Evolutionary conservation across 2,888 invertebrate genomes (phyloP), one percentile per base, ranked within the genome.

Genomic region (Perizoma affinitatum): DNA sequence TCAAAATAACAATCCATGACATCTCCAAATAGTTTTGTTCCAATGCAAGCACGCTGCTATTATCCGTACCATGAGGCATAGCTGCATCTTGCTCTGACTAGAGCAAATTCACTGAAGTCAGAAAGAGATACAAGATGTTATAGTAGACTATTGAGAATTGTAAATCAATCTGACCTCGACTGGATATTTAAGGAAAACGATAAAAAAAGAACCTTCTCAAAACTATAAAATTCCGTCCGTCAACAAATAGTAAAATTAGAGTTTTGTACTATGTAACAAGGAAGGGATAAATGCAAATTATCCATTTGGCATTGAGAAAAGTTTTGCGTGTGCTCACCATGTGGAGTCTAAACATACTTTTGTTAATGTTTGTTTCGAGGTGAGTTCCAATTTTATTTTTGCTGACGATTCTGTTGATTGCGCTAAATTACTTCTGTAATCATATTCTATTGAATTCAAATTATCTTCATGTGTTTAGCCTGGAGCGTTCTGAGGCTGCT

Each of bases 401-500:
- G 49, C 40, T 40, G 38, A 49, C 49, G 22, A 40, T 11, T 11
- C 35, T 35, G n/a, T 2, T 42, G 10, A 7, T 22, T 8, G 8
- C 9, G 10, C 38, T 40, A 10, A 10, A 10, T 40, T 7, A 4
- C 4, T 2, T 48, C 4, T n/a, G 0, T 46, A 33, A 33, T 34
- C 5, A 35, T 35, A 7, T 11, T 7, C 22, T 49, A 10, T 36
- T 22, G 22, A 22, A 2, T 22, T 22, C 3, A 3, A 22, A 38
- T 6, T 7, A 1, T 38, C 38, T 1, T 38, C 4, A 40, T n/a
- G 22, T n/a, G 50, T 58, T 54, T 22, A 69, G 63, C 46, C 35
- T 58, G 40, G 56, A 54, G 59, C 62, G 33, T 51, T 58, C 45
- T 5, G 48, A 41, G 47, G 53, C 43, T 69, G 80, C 46, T 8